These are phyloP conservation scores for Malurus elegans DNA, from an alignment of 2,113 vertebrate species.

Conservation along the genomic window DNA sequence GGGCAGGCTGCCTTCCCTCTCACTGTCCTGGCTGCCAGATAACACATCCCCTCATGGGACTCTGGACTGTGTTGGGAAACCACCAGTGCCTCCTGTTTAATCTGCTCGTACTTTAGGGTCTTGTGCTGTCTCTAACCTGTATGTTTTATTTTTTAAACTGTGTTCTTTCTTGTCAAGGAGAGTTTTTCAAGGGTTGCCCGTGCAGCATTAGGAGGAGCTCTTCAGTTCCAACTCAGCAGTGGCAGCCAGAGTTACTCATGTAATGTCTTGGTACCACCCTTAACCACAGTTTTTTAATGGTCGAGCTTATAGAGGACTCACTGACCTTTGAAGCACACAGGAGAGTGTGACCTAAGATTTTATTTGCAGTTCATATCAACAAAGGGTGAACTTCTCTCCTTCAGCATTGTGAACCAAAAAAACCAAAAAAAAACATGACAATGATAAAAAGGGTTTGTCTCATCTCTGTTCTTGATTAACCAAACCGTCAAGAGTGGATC, in stretches of 20 bases:
- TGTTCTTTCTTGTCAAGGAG: not conserved
- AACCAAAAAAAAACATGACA: not conserved
- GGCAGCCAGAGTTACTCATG: not conserved
- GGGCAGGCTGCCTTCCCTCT: not conserved
- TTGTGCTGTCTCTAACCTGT: not conserved
- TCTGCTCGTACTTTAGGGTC: not conserved
- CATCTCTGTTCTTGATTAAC: not conserved
- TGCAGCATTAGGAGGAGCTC: not conserved
- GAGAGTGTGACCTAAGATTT: not conserved
- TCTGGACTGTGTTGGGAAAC: not conserved
- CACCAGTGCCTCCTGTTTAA: not conserved
- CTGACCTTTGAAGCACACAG: not conserved
- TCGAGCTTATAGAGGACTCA: not conserved
- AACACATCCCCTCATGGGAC: not conserved
- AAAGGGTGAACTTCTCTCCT: not conserved
- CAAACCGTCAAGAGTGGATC: not conserved
- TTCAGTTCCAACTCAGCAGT: not conserved
- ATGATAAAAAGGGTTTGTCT: not conserved
- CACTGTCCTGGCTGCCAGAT: not conserved
- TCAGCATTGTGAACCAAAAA: not conserved
- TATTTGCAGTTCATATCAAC: not conserved
- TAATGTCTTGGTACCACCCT: not conserved
- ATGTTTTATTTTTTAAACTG: not conserved
- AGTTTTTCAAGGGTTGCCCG: not conserved
- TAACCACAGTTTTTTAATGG: not conserved